Evolutionary conservation across 2,888 invertebrate species (phyloP), one percentile per base, ranked within the genome.

Genomic region (Patella caerulea): DNA sequence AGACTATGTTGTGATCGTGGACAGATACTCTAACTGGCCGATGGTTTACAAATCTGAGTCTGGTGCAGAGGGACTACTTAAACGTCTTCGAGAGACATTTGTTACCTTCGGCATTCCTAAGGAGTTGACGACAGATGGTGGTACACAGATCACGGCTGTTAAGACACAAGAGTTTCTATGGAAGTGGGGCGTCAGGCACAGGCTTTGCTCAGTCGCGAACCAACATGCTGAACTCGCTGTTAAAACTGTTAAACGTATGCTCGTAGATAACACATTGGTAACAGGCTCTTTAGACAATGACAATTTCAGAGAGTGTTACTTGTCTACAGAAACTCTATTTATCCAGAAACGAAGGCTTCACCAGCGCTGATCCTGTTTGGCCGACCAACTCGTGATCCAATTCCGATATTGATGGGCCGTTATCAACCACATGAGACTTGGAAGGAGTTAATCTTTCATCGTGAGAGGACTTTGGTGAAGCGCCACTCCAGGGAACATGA

Each of bases 331-430:
- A 82, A 84, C 71, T 78, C 79, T 69, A 56, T 75, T 29, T 80
- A 83, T 72, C 79, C 78, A 76, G 79, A 83, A 56, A 82, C 81
- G 19, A 83, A 82, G 54, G 56, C 78, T n/a, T 83, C 80, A 45
- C 84, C 83, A 77, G 82, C 84, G n/a, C 71, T 83, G 72, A 78
- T 81, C 55, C 34, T 83, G 73, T 84, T 82, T 80, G 83, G 82
- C 52, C 78, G 78, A 19, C 81, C 81, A 0, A 81, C 79, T 15
- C 53, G 81, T 12, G 82, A 81, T 71, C 59, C 79, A n/a, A 82
- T 83, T 17, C 79, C 81, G 0, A 82, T 82, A 19, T 74, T 69
- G 34, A 74, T 75, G 71, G 78, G 77, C 71, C 72, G 79, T 77
- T 83, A 83, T 71, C 53, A 71, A 5, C 77, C 81, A 12, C 82